These are phyloP conservation scores for Agraylea sexmaculata DNA, from an alignment of 1,140 invertebrate genomes.

Conservation along the genomic window DNA sequence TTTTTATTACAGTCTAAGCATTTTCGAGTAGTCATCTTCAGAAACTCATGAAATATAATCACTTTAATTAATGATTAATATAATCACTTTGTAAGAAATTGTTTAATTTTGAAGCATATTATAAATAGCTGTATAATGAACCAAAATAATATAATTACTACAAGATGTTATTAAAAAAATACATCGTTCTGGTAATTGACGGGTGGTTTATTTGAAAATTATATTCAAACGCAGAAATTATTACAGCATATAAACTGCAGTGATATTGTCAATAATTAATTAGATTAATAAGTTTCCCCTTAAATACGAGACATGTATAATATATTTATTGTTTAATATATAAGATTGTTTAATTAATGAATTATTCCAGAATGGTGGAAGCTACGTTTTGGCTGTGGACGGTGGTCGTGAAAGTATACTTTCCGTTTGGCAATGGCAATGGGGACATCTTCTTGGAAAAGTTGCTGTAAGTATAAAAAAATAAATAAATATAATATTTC, in stretches of 20 bases:
- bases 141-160: too few species aligned
- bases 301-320: too few species aligned
- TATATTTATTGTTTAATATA: background rate
- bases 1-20: too few species aligned
- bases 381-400: constrained; percentile 76
- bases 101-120: too few species aligned
- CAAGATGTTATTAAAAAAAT: too few species aligned
- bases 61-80: too few species aligned
- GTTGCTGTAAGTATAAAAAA: constrained; percentile 57
- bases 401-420: constrained; percentile 74
- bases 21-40: too few species aligned
- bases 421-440: constrained; percentile 83
- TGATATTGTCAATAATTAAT: background rate
- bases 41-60: too few species aligned
- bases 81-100: too few species aligned
- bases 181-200: too few species aligned
- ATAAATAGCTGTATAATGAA: too few species aligned
- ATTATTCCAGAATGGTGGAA: constrained; percentile 64
- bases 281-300: background rate
- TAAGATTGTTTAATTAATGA: background rate
- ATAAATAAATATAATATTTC: background rate
- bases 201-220: background rate
- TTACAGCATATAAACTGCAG: background rate
- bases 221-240: background rate
- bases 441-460: constrained; percentile 78